phyloP scores from a whole-genome alignment of 2,797 vertebrate genomes.

The Aplochiton taeniatus region DNA sequence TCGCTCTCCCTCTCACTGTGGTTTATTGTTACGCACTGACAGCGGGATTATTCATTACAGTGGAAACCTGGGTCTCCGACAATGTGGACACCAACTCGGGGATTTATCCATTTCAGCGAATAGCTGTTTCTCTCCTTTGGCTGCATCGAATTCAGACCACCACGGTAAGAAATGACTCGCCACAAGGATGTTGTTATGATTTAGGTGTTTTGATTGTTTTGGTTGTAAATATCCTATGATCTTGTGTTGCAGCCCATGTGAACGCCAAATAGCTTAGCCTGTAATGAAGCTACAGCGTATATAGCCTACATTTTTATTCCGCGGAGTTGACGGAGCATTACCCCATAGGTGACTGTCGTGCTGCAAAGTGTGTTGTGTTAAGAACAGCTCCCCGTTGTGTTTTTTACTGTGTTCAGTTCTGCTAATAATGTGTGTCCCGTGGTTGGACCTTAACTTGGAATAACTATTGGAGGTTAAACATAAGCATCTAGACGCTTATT shows the following conservation, averaged over 20 bases:
- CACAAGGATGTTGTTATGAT: neutral
- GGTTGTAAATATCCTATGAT: too few species aligned
- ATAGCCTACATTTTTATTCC: neutral
- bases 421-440: too few species aligned
- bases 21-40: conserved; percentile 61
- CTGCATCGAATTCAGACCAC: neutral
- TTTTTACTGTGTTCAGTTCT: neutral
- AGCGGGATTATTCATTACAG: conserved; percentile 61
- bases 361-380: neutral
- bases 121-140: neutral
- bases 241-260: too few species aligned
- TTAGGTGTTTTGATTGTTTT: neutral
- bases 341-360: neutral
- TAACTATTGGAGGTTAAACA: too few species aligned
- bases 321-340: neutral
- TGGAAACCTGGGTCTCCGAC: conserved; percentile 44
- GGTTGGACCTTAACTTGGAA: too few species aligned
- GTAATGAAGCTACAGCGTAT: too few species aligned
- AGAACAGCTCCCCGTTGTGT: neutral
- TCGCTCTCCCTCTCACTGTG: conserved; percentile 16
- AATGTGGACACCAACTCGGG: conserved; percentile 61
- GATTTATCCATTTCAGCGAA: conserved; percentile 45
- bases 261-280: too few species aligned
- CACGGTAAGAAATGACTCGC: conserved; percentile 31
- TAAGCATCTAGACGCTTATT: too few species aligned